These are phyloP conservation scores for Volucella zonaria DNA, from an alignment of 2,888 invertebrate genomes.

Conservation along the genomic window DNA sequence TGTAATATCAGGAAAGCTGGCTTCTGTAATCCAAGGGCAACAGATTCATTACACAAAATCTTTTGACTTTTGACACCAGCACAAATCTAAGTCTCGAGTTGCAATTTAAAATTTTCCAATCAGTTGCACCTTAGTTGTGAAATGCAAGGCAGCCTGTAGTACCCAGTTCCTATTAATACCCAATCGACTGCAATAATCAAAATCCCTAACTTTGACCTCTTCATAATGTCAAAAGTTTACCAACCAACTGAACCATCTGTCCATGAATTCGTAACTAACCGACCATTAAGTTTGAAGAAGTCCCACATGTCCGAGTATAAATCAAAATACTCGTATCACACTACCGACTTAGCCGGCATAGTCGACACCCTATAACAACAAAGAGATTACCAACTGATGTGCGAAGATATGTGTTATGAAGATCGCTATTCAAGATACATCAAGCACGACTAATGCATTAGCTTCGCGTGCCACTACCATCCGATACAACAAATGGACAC, in stretches of 20 bases:
- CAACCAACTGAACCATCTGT: background rate
- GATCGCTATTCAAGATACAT: conserved; percentile 16
- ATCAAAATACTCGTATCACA: conserved; percentile 53
- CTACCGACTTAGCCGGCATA: background rate
- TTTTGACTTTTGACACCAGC: conserved; percentile 10
- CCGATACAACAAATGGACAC: conserved; percentile 26
- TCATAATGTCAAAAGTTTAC: conserved; percentile 25
- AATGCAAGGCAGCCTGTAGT: background rate
- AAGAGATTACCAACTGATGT: conserved; percentile 11
- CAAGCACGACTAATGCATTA: conserved; percentile 64
- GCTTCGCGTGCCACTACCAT: conserved; percentile 39
- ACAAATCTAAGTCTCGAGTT: background rate
- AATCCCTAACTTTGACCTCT: conserved; percentile 53
- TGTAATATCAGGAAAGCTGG: no score
- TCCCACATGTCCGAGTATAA: conserved; percentile 26
- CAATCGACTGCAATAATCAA: background rate
- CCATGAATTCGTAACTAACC: conserved; percentile 52
- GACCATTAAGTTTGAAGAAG: conserved; percentile 28
- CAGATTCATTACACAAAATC: no score
- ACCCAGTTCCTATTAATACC: background rate
- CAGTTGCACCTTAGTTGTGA: background rate
- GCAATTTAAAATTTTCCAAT: conserved; percentile 1
- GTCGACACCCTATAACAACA: conserved; percentile 22
- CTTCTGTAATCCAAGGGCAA: no score
- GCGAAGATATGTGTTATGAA: conserved; percentile 27